These are phyloP conservation scores for Apis mellifera DNA, from an alignment of 1,140 invertebrate species.

Conservation along the genomic window DNA sequence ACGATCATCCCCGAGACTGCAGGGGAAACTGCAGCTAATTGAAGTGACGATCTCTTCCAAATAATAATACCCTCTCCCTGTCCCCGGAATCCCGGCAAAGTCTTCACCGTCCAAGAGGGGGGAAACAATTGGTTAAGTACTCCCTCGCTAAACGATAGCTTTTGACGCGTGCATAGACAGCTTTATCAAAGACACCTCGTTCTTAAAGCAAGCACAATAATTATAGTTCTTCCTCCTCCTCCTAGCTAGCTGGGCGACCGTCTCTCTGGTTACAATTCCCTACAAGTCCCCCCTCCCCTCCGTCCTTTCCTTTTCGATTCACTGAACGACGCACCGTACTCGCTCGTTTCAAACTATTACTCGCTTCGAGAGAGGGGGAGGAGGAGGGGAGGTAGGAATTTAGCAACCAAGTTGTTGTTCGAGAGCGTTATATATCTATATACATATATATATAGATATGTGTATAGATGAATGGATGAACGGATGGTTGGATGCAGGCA, in stretches of 20 bases:
- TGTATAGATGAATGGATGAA: slow-evolving; percentile 60
- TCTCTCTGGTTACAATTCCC: slow-evolving; percentile 54
- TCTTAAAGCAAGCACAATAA: slow-evolving; percentile 50
- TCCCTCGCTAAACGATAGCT: slow-evolving; percentile 46
- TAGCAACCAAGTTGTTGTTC: slow-evolving; percentile 66
- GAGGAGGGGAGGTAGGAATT: slow-evolving; percentile 51
- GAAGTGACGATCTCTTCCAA: background rate
- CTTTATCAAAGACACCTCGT: slow-evolving; percentile 48
- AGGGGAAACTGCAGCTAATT: background rate
- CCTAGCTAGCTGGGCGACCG: background rate
- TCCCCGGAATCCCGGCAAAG: background rate
- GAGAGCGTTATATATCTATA: no score
- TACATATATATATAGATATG: background rate
- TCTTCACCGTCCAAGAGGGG: background rate
- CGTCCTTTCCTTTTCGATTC: slow-evolving; percentile 55
- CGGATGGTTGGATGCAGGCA: slow-evolving; percentile 58
- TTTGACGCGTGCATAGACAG: background rate
- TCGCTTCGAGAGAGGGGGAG: slow-evolving; percentile 41
- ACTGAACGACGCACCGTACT: slow-evolving; percentile 18
- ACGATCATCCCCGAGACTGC: background rate
- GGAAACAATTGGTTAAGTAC: slow-evolving; percentile 46
- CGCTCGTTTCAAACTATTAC: slow-evolving; percentile 57
- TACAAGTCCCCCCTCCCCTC: no score
- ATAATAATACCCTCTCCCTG: background rate
- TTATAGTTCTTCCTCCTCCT: slow-evolving; percentile 49